Base-by-base conservation (phyloP, 1,140 invertebrate genomes). In the Anoplophora glabripennis region DNA sequence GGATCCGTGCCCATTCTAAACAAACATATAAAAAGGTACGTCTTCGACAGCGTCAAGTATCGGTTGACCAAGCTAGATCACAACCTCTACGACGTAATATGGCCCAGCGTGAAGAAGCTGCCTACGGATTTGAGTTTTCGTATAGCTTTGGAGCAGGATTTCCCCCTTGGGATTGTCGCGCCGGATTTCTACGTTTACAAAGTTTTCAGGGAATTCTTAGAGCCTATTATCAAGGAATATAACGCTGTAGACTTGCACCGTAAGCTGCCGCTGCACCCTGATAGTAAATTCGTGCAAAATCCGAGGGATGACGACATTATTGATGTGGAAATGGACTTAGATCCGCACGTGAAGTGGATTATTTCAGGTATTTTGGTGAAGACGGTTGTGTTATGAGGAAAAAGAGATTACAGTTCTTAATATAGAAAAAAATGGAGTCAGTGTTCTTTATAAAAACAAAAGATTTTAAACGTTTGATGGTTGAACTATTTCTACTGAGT, bases 121-220 rank as follows among this genome's bases (percentile, higher is more conserved):
- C 84, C 84, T 9, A 81, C 78, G 3, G 78, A 78, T 7, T 72
- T 70, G 34, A 61, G 66, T 33, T 72, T 78, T 15, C 64, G 80
- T 67, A 62, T 81, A 5, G 65, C 69, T 17, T 49, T 75, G 17
- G 84, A 86, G 65, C 84, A 87, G 71, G 85, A 89, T 48, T 86
- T 87, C 67, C 83, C 84, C 4, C 80, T 83, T 34, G 86, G 86
- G 2, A 80, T 91, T 11, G 83, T 89, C 8, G 88, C 87, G 0
- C 91, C 91, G 0, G 92, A 94, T 75, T 88, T 87, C 64, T 89
- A 92, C 68, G 82, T 85, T n/a, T 94, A 90, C 69, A 78, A 82
- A 41, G 85, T 92, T 1, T 94, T 93, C 74, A 72, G 79, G 17
- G 88, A 92, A 64, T 83, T 93, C 59, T 79, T 93, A 37, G 81